Evolutionary conservation across 2,888 invertebrate species (phyloP).

Genomic region (Sturmia bella): DNA sequence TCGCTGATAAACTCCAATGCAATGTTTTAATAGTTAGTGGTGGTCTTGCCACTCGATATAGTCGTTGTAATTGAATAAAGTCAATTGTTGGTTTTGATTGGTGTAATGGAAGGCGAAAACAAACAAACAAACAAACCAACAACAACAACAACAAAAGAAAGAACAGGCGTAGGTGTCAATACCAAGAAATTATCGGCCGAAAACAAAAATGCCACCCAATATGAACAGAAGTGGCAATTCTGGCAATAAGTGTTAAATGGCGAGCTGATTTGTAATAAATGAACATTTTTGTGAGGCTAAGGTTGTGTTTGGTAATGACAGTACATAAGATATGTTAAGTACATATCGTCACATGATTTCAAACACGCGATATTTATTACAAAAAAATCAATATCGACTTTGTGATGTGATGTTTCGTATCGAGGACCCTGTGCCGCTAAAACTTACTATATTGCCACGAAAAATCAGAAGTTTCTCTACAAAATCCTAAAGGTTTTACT

Average conservation of each 20-base stretch:
- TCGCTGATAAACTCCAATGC: constrained; percentile 62
- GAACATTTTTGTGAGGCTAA: constrained; percentile 18
- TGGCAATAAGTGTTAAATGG: constrained; percentile 33
- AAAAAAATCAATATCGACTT: too few relatives aligned
- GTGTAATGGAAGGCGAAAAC: constrained; percentile 55
- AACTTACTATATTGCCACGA: too few relatives aligned
- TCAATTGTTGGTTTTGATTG: constrained; percentile 69
- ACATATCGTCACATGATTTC: neutral
- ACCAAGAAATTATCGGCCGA: constrained; percentile 69
- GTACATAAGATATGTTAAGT: neutral
- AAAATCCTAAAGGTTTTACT: too few relatives aligned
- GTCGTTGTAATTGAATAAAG: constrained; percentile 71
- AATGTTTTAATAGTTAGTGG: constrained; percentile 65
- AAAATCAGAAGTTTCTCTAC: too few relatives aligned
- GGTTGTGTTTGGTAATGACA: constrained; percentile 21
- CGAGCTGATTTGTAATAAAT: constrained; percentile 14
- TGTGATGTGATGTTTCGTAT: too few relatives aligned
- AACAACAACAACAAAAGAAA: constrained; percentile 1
- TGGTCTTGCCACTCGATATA: constrained; percentile 68
- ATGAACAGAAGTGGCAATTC: constrained; percentile 40
- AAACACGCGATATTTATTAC: too few relatives aligned
- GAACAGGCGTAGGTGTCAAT: constrained; percentile 72
- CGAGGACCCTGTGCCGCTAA: too few relatives aligned
- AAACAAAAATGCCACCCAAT: constrained; percentile 73
- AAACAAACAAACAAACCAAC: constrained; percentile 5